Evolutionary conservation across 2,888 invertebrate genomes (phyloP), one percentile per base, ranked within the genome.

Genomic region (Tiliacea citrago): DNA sequence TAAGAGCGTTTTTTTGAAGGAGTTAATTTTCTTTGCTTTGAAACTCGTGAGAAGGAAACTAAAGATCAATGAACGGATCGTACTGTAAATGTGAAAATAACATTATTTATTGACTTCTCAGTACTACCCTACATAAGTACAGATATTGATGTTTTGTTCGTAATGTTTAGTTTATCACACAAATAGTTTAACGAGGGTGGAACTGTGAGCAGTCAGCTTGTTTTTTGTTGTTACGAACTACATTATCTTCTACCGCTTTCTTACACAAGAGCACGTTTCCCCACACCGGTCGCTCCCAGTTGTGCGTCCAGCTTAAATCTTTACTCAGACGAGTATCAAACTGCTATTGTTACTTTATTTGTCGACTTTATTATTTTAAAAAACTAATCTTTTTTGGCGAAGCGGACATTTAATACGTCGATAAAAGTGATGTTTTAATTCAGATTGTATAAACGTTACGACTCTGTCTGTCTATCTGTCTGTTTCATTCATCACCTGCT

Each of bases 291-390:
- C 42, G 12, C 66, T 73, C 63, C 78, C 82, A 65, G 65, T 74
- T 35, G n/a, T 21, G n/a, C 53, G 67, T 58, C 57, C 68, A 67
- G 79, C 69, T 83, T 70, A 83, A 73, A 60, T 73, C 79, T 73
- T 79, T 67, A 69, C 69, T 68, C 21, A 83, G 78, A 82, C 69
- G 60, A 82, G 83, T 78, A 67, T 78, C 73, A 9, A 73, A 83
- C 62, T 57, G 49, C 29, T 35, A 60, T 68, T 82, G 29, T 71
- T 45, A 42, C 45, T 13, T 58, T 65, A 63, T 60, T 65, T 65
- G 69, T 61, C 10, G 12, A 18, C 12, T 21, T 81, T 55, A 68
- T 65, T 60, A 55, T 21, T 61, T 75, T 60, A 10, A 4, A 24
- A 57, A 39, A 16, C 5, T 5, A 29, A 12, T 55, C 24, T 61